Conservation (phyloP, 1,140 invertebrate genomes). For the Mizuhopecten yessoensis region DNA sequence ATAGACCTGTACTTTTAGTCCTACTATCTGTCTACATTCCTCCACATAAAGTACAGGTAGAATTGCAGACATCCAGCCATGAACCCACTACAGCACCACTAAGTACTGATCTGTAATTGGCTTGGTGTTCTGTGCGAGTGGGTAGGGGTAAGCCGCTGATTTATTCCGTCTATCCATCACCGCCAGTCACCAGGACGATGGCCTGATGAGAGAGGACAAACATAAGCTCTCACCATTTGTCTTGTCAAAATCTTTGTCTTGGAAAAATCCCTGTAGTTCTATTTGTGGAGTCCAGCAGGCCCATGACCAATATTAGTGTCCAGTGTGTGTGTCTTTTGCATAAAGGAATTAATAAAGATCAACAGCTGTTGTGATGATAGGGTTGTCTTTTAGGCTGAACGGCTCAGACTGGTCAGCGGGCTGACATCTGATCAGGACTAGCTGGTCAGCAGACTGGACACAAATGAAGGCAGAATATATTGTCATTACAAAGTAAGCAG, state of each 20-base stretch:
- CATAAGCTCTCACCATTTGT: constrained; percentile 8
- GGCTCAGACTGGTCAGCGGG: not conserved
- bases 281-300: not conserved
- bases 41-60: not conserved
- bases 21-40: not conserved
- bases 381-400: not conserved
- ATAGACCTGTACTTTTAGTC: not conserved
- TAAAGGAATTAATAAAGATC: constrained; percentile 36
- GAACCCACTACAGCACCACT: not conserved
- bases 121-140: not conserved
- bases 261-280: constrained; percentile 1
- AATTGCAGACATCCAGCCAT: not conserved
- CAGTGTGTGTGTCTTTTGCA: not conserved
- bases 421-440: not conserved
- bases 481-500: no score
- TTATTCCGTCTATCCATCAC: not conserved
- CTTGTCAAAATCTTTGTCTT: constrained; percentile 27
- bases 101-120: not conserved
- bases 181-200: not conserved
- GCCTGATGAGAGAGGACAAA: constrained; percentile 11
- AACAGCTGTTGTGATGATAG: not conserved
- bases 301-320: not conserved
- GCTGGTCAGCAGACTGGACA: not conserved
- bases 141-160: constrained; percentile 7
- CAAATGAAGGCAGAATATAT: no score